Percentiles rank a stretch among this genome's conserved stretches.
These are phyloP conservation scores for Polyommatus icarus DNA, from an alignment of 2,888 invertebrate genomes.

Conservation along the genomic window DNA sequence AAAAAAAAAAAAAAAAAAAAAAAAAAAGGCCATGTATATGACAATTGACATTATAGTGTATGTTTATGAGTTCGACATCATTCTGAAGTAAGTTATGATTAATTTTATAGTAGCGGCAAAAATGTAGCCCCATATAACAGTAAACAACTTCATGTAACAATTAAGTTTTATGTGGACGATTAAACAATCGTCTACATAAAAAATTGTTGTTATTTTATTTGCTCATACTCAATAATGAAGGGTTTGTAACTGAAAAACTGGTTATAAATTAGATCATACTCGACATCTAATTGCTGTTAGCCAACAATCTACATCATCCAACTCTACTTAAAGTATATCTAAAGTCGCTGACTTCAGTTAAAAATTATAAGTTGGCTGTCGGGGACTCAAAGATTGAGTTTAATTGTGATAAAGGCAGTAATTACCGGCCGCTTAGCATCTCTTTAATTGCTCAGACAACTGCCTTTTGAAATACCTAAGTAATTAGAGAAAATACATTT, in stretches of 20 bases:
- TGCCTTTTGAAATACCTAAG: slow-evolving; percentile 29
- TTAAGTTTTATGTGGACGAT: too few species aligned
- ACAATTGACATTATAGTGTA: too few species aligned
- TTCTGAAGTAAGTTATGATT: too few species aligned
- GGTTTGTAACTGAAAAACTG: background rate
- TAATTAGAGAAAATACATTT: slow-evolving; percentile 28
- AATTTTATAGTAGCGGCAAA: too few species aligned
- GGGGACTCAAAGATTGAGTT: slow-evolving; percentile 16
- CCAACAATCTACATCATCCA: background rate
- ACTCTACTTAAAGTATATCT: background rate
- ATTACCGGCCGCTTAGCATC: slow-evolving; percentile 30
- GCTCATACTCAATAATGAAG: too few species aligned
- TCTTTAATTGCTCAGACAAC: slow-evolving; percentile 29
- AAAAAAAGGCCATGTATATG: too few species aligned
- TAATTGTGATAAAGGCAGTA: slow-evolving; percentile 28
- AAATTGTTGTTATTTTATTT: too few species aligned
- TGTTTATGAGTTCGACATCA: too few species aligned
- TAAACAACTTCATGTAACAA: too few species aligned
- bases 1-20: too few species aligned
- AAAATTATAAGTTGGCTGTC: slow-evolving; percentile 15
- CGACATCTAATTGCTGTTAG: background rate
- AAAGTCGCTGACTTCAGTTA: background rate
- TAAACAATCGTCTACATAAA: too few species aligned
- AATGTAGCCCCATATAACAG: too few species aligned
- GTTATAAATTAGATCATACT: background rate